Percentiles rank a stretch among this genome's conserved stretches.
Conservation (phyloP, 2,113 vertebrate species). For the Dromiciops gliroides region DNA sequence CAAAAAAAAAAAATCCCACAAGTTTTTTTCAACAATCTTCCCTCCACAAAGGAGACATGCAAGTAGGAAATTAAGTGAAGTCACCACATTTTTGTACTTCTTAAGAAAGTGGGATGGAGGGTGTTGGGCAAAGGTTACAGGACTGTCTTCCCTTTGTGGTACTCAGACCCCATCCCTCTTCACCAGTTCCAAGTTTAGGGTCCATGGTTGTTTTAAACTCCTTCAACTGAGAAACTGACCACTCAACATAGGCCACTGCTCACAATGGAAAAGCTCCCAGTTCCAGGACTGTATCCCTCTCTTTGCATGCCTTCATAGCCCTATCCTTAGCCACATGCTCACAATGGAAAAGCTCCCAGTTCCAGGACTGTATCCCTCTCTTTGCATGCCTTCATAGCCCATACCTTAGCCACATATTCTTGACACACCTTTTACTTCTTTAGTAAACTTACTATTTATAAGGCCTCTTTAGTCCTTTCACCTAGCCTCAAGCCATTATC, state of each 20-base stretch:
- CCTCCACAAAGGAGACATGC: not conserved
- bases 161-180: not conserved
- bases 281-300: not conserved
- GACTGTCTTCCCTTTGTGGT: not conserved
- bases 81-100: not conserved
- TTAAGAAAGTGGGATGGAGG: not conserved
- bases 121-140: not conserved
- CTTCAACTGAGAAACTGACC: constrained; percentile 19
- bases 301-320: not conserved
- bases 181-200: not conserved
- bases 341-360: too few relatives aligned
- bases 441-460: not conserved
- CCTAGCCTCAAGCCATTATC: not conserved
- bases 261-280: not conserved
- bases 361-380: not conserved
- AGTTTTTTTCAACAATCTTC: not conserved
- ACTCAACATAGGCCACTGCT: not conserved
- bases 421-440: not conserved
- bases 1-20: not conserved
- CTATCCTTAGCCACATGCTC: not conserved
- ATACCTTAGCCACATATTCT: not conserved
- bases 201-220: not conserved
- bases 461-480: not conserved
- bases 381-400: not conserved
- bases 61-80: not conserved